Evolutionary conservation across 30 jellyfish, hydroid and myxozoan species (phyloP).

Genomic region (Chrysaora quinquecirrha): DNA sequence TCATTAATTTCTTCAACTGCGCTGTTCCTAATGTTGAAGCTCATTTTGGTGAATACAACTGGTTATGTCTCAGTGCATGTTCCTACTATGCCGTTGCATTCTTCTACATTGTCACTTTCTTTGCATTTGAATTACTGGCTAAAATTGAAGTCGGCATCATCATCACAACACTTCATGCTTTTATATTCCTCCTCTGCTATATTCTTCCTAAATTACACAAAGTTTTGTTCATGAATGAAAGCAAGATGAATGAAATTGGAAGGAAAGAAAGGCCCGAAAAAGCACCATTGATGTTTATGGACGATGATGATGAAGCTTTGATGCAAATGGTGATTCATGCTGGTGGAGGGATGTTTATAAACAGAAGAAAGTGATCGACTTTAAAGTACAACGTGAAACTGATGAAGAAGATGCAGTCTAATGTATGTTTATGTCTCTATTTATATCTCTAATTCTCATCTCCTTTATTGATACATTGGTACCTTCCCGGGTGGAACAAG

Average conservation of each 20-base stretch:
- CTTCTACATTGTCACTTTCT: conserved; percentile 63
- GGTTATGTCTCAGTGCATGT: conserved; percentile 73
- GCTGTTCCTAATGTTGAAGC: conserved; percentile 87
- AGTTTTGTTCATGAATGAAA: conserved; percentile 69
- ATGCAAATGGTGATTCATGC: conserved; percentile 31
- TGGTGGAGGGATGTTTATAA: conserved; percentile 59
- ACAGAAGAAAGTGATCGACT: background rate
- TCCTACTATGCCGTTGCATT: conserved; percentile 57
- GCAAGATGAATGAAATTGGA: conserved; percentile 45
- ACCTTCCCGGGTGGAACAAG: too few species aligned
- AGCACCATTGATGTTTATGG: conserved; percentile 18
- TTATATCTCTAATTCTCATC: too few species aligned
- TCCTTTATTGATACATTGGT: too few species aligned
- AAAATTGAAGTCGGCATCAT: conserved; percentile 72
- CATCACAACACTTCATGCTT: conserved; percentile 70
- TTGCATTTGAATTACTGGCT: conserved; percentile 58
- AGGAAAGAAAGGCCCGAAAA: conserved; percentile 32
- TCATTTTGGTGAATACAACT: conserved; percentile 78
- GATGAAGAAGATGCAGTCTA: background rate
- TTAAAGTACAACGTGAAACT: background rate
- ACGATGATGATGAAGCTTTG: conserved; percentile 54
- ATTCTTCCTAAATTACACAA: conserved; percentile 79
- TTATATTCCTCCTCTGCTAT: conserved; percentile 42
- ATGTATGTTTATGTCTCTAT: too few species aligned
- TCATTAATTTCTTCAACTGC: conserved; percentile 83